Evolutionary conservation across 2,797 vertebrate species (phyloP).

Genomic region (Hydrocynus forskahlii): DNA sequence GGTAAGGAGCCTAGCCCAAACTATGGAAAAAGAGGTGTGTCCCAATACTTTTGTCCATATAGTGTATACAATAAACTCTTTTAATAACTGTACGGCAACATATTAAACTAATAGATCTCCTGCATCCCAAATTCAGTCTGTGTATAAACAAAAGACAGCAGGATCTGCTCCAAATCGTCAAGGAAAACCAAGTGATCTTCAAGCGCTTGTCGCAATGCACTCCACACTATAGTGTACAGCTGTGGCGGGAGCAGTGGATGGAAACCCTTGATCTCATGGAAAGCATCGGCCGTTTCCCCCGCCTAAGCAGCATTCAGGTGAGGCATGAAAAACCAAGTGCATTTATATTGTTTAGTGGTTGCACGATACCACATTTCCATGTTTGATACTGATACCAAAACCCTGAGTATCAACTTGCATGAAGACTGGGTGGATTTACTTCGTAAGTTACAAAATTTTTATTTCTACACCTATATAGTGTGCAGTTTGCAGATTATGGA

Average conservation of each 20-base stretch:
- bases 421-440: too few relatives aligned
- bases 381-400: too few relatives aligned
- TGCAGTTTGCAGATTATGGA: too few relatives aligned
- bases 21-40: too few relatives aligned
- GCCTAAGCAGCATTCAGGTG: constrained; percentile 21
- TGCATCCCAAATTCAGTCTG: constrained; percentile 63
- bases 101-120: background rate
- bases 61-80: background rate
- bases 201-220: constrained; percentile 70
- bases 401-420: too few relatives aligned
- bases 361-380: too few relatives aligned
- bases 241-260: constrained; percentile 77
- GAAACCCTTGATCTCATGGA: constrained; percentile 68
- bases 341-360: background rate
- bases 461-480: too few relatives aligned
- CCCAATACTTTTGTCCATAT: background rate
- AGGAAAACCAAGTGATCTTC: constrained; percentile 72
- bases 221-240: constrained; percentile 65
- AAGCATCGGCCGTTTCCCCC: constrained; percentile 66
- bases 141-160: constrained; percentile 68
- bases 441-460: too few relatives aligned
- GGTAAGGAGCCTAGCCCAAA: too few relatives aligned
- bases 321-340: background rate
- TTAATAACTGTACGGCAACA: background rate
- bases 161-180: constrained; percentile 69